Conservation (phyloP, 1,140 invertebrate genomes). For the Nasonia giraulti region DNA sequence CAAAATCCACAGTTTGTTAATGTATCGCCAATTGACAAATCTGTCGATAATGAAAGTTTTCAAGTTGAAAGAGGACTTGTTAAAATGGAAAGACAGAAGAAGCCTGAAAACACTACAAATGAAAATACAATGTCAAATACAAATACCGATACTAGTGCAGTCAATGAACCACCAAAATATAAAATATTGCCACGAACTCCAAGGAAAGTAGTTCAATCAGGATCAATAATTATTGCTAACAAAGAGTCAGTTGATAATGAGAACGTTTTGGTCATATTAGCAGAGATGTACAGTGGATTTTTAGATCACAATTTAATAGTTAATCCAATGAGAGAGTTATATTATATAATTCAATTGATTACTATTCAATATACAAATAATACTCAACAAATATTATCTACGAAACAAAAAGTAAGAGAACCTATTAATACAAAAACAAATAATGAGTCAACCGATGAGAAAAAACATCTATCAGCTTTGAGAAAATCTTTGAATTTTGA, state of each 20-base stretch:
- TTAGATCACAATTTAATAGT: slow-evolving; percentile 73
- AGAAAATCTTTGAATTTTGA: slow-evolving; percentile 47
- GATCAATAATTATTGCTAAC: slow-evolving; percentile 59
- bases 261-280: slow-evolving; percentile 69
- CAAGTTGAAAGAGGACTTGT: slow-evolving; percentile 64
- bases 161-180: not conserved
- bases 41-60: slow-evolving; percentile 57
- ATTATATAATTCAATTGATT: slow-evolving; percentile 77
- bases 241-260: slow-evolving; percentile 67
- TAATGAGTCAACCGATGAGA: not conserved
- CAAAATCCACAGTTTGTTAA: slow-evolving; percentile 65
- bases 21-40: slow-evolving; percentile 58
- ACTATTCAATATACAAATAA: slow-evolving; percentile 61
- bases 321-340: slow-evolving; percentile 77
- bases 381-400: not conserved
- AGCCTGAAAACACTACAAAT: slow-evolving; percentile 53
- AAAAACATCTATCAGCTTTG: slow-evolving; percentile 30
- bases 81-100: slow-evolving; percentile 63
- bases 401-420: not conserved
- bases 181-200: slow-evolving; percentile 45
- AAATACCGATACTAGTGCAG: slow-evolving; percentile 24
- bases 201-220: slow-evolving; percentile 52
- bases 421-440: not conserved
- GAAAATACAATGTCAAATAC: slow-evolving; percentile 23
- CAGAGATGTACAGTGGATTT: slow-evolving; percentile 71